Evolutionary conservation across 2,888 invertebrate genomes (phyloP).

Genomic region (Rotaria sp.): DNA sequence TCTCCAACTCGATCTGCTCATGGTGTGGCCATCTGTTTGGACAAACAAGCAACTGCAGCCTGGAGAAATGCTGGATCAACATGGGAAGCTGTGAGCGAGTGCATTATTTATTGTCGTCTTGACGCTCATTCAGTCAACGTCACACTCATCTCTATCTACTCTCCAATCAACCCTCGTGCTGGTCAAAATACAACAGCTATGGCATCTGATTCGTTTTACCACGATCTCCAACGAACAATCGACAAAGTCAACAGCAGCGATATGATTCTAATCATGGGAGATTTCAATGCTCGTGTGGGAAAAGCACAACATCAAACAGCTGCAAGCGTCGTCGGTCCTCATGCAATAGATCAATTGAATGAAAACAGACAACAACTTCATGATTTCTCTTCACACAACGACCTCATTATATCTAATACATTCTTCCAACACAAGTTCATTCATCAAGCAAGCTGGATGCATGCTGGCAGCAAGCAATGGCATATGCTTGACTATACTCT

Average conservation of each 20-base stretch:
- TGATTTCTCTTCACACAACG: not conserved
- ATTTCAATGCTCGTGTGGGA: not conserved
- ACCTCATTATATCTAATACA: not conserved
- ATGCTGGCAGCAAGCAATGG: not conserved
- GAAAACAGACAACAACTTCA: not conserved
- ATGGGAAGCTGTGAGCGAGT: not conserved
- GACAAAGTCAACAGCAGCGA: not conserved
- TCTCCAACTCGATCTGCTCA: no score
- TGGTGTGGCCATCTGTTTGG: no score
- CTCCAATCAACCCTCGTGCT: not conserved
- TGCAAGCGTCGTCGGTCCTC: not conserved
- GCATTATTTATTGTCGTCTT: not conserved
- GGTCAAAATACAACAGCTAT: not conserved
- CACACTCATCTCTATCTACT: not conserved
- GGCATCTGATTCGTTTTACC: not conserved
- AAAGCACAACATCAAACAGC: not conserved
- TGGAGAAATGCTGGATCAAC: not conserved
- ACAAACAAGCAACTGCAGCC: no score
- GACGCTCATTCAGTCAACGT: not conserved
- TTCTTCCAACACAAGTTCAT: not conserved
- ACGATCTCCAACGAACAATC: not conserved
- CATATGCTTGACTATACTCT: no score
- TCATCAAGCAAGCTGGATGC: not conserved
- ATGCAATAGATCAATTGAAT: not conserved
- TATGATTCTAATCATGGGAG: not conserved